Percentiles rank a stretch among this genome's conserved stretches.
Conservation (phyloP, 2,888 invertebrate species). For the Hirtodrosophila trivittata region DNA sequence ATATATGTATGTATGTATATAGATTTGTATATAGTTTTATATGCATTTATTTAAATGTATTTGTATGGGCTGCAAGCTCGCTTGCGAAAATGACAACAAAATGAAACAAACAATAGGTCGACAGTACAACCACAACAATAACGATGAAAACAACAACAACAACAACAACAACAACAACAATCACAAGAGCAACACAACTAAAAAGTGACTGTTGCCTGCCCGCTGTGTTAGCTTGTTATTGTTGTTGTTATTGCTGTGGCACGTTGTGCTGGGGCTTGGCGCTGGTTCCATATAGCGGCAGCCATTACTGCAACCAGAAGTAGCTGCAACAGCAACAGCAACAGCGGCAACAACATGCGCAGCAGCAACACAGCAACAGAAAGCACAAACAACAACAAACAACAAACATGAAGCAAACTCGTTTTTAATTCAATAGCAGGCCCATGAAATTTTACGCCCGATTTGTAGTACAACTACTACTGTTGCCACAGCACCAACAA, state of each 20-base stretch:
- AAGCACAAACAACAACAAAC: conserved; percentile 31
- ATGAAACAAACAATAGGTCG: conserved; percentile 71
- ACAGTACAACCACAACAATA: conserved; percentile 49
- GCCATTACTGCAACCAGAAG: conserved; percentile 73
- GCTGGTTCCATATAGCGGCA: conserved; percentile 46
- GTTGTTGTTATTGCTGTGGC: conserved; percentile 48
- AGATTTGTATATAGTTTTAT: conserved; percentile 17
- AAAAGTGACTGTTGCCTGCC: conserved; percentile 59
- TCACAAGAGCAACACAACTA: conserved; percentile 44
- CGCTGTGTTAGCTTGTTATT: conserved; percentile 32
- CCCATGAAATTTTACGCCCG: conserved; percentile 81
- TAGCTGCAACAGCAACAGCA: conserved; percentile 41
- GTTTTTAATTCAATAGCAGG: conserved; percentile 81
- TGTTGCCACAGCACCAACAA: conserved; percentile 61
- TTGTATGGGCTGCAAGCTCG: conserved; percentile 47
- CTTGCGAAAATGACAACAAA: conserved; percentile 72
- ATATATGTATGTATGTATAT: conserved; percentile 6
- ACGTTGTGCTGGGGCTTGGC: conserved; percentile 59
- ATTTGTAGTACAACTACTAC: conserved; percentile 81
- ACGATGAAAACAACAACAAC: conserved; percentile 3
- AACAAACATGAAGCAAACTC: conserved; percentile 60
- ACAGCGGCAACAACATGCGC: conserved; percentile 33
- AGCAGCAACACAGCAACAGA: conserved; percentile 37
- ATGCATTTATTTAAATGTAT: conserved; percentile 3
- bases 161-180: conserved; percentile 26